Percentiles rank a stretch among this genome's conserved stretches.
Conservation (phyloP, 2,113 vertebrate species). For the Fregetta grallaria region DNA sequence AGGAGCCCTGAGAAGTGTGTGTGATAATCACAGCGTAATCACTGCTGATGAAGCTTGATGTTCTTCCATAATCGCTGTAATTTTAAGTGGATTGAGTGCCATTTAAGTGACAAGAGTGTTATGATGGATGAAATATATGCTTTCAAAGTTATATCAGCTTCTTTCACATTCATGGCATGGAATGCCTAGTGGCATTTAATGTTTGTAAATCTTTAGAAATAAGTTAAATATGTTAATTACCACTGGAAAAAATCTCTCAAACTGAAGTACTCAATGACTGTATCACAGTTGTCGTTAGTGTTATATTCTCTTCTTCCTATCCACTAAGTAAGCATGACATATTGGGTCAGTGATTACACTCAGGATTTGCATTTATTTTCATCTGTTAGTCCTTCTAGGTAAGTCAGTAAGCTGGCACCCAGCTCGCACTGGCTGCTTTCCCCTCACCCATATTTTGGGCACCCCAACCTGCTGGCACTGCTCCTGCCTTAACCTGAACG, state of each 20-base stretch:
- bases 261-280: conserved; percentile 17
- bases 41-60: conserved; percentile 59
- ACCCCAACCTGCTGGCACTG: neutral
- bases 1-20: neutral
- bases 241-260: conserved; percentile 34
- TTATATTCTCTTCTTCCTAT: neutral
- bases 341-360: neutral
- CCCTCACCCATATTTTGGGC: rapidly evolving
- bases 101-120: conserved; percentile 61
- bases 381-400: neutral
- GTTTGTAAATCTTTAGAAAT: conserved; percentile 69
- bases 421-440: neutral
- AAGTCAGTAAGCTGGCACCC: neutral
- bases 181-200: conserved; percentile 51
- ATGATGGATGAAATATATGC: conserved; percentile 57
- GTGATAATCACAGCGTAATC: conserved; percentile 42
- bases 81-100: conserved; percentile 66
- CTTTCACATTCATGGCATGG: conserved; percentile 53
- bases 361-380: conserved; percentile 17
- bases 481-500: neutral
- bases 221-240: conserved; percentile 69
- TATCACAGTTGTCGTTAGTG: neutral
- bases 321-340: neutral
- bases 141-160: conserved; percentile 51
- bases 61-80: conserved; percentile 63